Evolutionary conservation across 2,888 invertebrate species (phyloP), one percentile per base, ranked within the genome.

Genomic region (Petrolisthes cinctipes): DNA sequence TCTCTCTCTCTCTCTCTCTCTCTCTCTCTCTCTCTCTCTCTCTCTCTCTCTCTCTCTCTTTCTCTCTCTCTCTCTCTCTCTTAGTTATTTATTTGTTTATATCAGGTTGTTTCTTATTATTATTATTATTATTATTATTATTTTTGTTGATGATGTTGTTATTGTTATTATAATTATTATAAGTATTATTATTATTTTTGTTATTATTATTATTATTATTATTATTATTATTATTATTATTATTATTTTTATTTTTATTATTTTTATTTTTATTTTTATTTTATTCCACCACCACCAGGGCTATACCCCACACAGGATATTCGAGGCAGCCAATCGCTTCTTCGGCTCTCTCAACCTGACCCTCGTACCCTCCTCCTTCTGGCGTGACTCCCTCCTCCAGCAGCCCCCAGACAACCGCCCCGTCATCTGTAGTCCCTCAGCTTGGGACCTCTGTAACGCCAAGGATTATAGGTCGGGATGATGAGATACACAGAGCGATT

Each of bases 281-380:
- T 61, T 61, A 61, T 61, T 61, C 14, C 61, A 9, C 61, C 14
- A 37, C 2, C 76, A 5, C 17, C 83, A 97, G 95, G 97, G 97
- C 84, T 97, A 95, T 92, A 96, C 96, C 0, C 94, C 95, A 0
- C 91, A 94, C 71, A 95, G 95, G 92, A 97, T 98, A 92, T 98
- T 97, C 93, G 94, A 95, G 92, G 94, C 95, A 93, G 95, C 97
- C 0, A 97, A 98, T 92, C 95, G 96, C 90, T 98, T 97, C 93
- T 97, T 97, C 93, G 95, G 94, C 80, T 97, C 97, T 0, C 93
- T 97, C 91, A 97, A 97, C 92, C 93, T 98, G 91, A 95, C 95
- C 0, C 95, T 95, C 76, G 95, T 98, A 95, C 96, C 97, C 0
- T 94, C 95, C 91, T 93, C 93, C 54, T 97, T 97, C 93, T 98